Evolutionary conservation across 53 echinoderm and acorn worm species (phyloP).

Genomic region (Paracentrotus lividus): DNA sequence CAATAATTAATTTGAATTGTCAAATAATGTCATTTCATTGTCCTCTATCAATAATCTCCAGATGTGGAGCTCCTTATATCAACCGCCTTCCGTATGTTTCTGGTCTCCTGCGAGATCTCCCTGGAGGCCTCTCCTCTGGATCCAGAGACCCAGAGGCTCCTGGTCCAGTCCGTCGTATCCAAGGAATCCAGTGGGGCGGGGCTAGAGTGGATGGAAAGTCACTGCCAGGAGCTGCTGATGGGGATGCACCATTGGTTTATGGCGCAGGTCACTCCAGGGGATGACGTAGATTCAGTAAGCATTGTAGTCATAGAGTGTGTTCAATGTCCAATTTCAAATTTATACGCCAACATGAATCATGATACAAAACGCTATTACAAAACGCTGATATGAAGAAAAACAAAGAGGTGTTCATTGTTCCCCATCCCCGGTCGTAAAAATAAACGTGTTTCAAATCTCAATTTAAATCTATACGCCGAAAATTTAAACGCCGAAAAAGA

Average conservation of each 20-base stretch:
- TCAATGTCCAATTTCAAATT: too few species aligned
- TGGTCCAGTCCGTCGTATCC: slow-evolving; percentile 55
- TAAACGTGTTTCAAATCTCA: too few species aligned
- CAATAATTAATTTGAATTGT: too few species aligned
- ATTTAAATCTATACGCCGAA: too few species aligned
- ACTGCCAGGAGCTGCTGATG: slow-evolving; percentile 83
- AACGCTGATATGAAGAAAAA: too few species aligned
- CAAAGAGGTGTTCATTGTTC: too few species aligned
- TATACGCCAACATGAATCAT: too few species aligned
- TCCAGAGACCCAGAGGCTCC: background rate
- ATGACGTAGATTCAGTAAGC: slow-evolving; percentile 51
- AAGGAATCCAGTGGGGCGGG: slow-evolving; percentile 56
- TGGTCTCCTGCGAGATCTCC: slow-evolving; percentile 48
- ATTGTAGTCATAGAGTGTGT: too few species aligned
- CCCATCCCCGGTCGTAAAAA: too few species aligned
- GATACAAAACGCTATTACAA: too few species aligned
- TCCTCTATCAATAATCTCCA: background rate
- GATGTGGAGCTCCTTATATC: slow-evolving; percentile 64
- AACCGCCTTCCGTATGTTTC: slow-evolving; percentile 69
- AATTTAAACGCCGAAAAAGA: too few species aligned
- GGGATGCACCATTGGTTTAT: slow-evolving; percentile 86
- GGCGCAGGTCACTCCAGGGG: slow-evolving; percentile 24
- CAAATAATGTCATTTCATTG: too few species aligned
- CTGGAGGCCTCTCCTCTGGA: slow-evolving; percentile 39
- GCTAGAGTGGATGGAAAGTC: slow-evolving; percentile 78